Evolutionary conservation across 2,888 invertebrate species (phyloP), one percentile per base, ranked within the genome.

Genomic region (Emesis furor): DNA sequence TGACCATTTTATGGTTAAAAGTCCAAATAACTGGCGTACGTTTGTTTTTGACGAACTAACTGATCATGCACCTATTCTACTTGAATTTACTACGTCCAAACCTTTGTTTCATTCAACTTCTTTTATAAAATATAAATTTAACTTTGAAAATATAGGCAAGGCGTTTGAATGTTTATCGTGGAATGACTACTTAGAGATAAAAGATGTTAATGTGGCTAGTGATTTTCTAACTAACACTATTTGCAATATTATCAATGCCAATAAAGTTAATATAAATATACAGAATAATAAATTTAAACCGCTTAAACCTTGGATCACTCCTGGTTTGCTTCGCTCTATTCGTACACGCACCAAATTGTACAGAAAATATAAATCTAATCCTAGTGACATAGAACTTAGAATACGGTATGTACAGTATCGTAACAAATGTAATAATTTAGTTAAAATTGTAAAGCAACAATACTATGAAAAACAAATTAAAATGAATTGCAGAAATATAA

Each of bases 1-100:
- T 24, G 83, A 79, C 55, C 79, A 83, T 30, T 79, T 83, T 55
- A 83, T 83, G 83, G 65, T 83, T 24, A 83, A 78, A 67, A 75
- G 79, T 0, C 12, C 3, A 12, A 42, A 17, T 10, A 67, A 32
- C n/a, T 32, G 30, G 2, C 35, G 42, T 39, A 82, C 79, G 51
- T 73, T 79, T 32, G 82, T 82, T 4, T 79, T 79, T 55, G 73
- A 82, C 5, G 73, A 79, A 79, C 24, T 79, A n/a, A 82, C 82
- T 3, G 79, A 79, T 46, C 76, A 82, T 51, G 73, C 73, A 5
- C 79, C 76, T 17, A 76, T 82, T 37, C 76, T 82, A 12, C 30
- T 80, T 17, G 6, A 24, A 3, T 59, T 78, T 62, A 24, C 24
- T 24, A 24, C 24, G 24, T 24, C 24, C 24, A 24, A 24, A 24